Evolutionary conservation across 2,888 invertebrate genomes (phyloP), one percentile per base, ranked within the genome.

Genomic region (Drosophila paracracens): DNA sequence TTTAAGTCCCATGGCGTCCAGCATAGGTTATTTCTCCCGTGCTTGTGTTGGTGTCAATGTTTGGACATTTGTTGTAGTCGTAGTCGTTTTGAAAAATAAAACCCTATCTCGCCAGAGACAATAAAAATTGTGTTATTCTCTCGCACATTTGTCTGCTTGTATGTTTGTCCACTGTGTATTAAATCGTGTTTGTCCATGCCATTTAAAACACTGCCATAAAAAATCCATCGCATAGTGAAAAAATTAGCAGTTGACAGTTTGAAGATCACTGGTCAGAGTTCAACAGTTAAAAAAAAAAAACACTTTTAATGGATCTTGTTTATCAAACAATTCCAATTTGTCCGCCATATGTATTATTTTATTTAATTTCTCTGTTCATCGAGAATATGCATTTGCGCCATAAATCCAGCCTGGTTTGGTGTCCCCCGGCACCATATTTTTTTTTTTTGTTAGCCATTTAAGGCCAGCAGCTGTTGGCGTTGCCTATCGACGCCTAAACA

Each of bases 401-500:
- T 65, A 65, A 66, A 56, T 72, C 56, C 73, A 33, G 43, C 27
- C 16, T 10, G 25, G 11, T 35, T 62, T 18, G 21, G 21, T 31
- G 40, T 13, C 25, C 27, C n/a, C 16, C 33, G 40, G 38, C n/a
- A 13, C 35, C 16, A 27, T 35, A n/a, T 21, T 11, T 21, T 46
- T 46, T 16, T 18, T 18, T 18, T 18, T 18, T 36, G 5, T 36
- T 10, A 4, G 40, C 57, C 59, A 33, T 60, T 57, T 70, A 18
- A 38, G 35, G 54, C 18, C 46, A 35, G 16, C 35, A 18, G 25
- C 59, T 56, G 56, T 46, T 21, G 51, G 53, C 50, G 18, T 53
- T 57, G 59, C 63, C 74, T 81, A 88, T 85, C 88, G 69, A 65
- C 46, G 71, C 66, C 87, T 83, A 85, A 83, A 72, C 88, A 83